A percentile compares a stretch with the other conserved stretches of the same genome.
These are phyloP conservation scores for Oceanites oceanicus DNA, from an alignment of 2,113 vertebrate species.

Conservation along the genomic window DNA sequence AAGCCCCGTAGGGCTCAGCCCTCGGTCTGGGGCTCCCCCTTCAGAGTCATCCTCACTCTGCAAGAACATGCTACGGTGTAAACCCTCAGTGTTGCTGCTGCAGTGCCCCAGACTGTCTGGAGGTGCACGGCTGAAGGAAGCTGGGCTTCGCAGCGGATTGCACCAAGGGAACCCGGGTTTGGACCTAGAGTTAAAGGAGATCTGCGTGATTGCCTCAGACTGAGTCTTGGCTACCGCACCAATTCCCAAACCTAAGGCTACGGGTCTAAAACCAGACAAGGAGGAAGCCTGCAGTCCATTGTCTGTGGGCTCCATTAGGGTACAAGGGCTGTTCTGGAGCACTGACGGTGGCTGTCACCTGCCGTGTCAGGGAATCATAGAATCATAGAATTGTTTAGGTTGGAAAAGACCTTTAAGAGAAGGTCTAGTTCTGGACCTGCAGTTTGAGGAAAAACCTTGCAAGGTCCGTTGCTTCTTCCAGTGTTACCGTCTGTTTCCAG, in stretches of 20 bases:
- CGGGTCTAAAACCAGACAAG: not conserved
- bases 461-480: not conserved
- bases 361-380: accelerated
- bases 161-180: not conserved
- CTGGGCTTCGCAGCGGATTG: not conserved
- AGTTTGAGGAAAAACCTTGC: not conserved
- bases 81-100: not conserved
- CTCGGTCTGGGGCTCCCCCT: not conserved
- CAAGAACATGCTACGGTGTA: no score
- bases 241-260: not conserved
- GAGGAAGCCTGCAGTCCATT: not conserved
- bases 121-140: not conserved
- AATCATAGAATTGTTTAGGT: no score
- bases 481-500: not conserved
- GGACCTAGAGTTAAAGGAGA: not conserved
- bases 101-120: accelerated
- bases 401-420: no score
- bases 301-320: no score
- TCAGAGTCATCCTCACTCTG: not conserved
- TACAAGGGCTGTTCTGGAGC: not conserved
- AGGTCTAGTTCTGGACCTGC: not conserved
- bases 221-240: not conserved
- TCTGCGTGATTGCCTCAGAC: no score
- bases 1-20: not conserved
- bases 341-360: not conserved